Base-by-base conservation (phyloP, 2,888 invertebrate genomes). In the Machimus rusticus region DNA sequence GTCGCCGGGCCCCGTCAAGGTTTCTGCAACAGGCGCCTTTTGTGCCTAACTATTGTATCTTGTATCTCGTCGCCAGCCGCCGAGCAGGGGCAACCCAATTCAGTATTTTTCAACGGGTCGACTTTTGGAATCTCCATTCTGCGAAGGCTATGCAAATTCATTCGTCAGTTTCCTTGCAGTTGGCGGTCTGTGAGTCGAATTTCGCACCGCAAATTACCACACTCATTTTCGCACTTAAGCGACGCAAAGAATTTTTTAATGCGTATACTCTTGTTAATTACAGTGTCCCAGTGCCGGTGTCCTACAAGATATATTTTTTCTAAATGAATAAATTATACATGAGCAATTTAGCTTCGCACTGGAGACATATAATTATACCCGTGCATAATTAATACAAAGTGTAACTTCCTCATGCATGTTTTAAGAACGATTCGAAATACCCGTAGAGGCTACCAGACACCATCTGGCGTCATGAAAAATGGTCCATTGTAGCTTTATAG, bases 1-100 rank as follows among this genome's bases (percentile, higher is more conserved):
- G 78, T 43, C 16, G 46, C 78, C 19, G 81, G 78, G 46, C 78
- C 23, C 78, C 23, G 55, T 31, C 81, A 81, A 81, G 81, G 81
- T 81, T 81, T 81, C 46, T 37, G n/a, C 19, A 51, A 51, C 39
- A 81, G 46, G 46, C 81, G 55, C 46, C 81, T 55, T 81, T 81
- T 51, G 81, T 55, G 46, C n/a, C 55, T 14, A 28, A 31, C 39
- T 23, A 51, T 81, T 51, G 51, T 81, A 34, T 39, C 19, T 19
- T n/a, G 23, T 51, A 46, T 46, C 43, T 46, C 16, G 31, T 31
- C 39, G 39, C 39, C 39, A 39, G 12, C 39, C 51, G 23, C 37
- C 6, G 46, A 81, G 55, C 12, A 55, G 46, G n/a, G 23, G 34
- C 55, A 81, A 51, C 23, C 81, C 34, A 81, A 81, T 81, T 81